Conservation (phyloP, 1,140 invertebrate species). For the Achroia grisella region DNA sequence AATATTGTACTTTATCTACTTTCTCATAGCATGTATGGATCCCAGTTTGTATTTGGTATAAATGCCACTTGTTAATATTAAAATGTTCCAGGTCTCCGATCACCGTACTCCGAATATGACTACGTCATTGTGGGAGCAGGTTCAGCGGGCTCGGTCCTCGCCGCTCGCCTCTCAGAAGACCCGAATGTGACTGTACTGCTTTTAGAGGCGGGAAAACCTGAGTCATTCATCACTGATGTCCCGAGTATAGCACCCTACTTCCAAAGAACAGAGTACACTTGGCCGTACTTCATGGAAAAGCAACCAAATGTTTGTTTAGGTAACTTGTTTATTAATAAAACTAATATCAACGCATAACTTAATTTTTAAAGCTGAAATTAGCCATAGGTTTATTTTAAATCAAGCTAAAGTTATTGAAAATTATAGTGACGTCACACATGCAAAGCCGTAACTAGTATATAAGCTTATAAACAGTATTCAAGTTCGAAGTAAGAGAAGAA, state of each 20-base stretch:
- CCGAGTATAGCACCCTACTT: constrained; percentile 74
- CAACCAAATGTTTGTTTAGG: constrained; percentile 75
- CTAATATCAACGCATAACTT: too few species aligned
- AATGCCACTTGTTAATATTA: too few species aligned
- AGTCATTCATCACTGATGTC: constrained; percentile 72
- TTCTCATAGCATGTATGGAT: too few species aligned
- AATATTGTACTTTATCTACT: too few species aligned
- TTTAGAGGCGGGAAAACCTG: constrained; percentile 28
- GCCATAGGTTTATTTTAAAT: too few species aligned
- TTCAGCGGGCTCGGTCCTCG: constrained; percentile 83
- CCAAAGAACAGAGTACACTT: constrained; percentile 75
- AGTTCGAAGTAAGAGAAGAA: too few species aligned
- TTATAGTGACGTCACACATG: too few species aligned
- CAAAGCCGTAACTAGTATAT: too few species aligned
- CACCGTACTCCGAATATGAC: constrained; percentile 77
- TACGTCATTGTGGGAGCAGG: constrained; percentile 93
- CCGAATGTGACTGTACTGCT: constrained; percentile 28
- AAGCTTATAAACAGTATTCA: too few species aligned
- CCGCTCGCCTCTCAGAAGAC: constrained; percentile 77
- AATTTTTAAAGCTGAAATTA: too few species aligned
- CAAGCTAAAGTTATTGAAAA: too few species aligned
- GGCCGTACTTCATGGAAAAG: constrained; percentile 78
- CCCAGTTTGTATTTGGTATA: too few species aligned
- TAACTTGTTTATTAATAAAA: constrained; percentile 6
- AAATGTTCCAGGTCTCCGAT: constrained; percentile 27